Conservation (phyloP, 2,113 vertebrate species). For the Oreotrochilus melanogaster region DNA sequence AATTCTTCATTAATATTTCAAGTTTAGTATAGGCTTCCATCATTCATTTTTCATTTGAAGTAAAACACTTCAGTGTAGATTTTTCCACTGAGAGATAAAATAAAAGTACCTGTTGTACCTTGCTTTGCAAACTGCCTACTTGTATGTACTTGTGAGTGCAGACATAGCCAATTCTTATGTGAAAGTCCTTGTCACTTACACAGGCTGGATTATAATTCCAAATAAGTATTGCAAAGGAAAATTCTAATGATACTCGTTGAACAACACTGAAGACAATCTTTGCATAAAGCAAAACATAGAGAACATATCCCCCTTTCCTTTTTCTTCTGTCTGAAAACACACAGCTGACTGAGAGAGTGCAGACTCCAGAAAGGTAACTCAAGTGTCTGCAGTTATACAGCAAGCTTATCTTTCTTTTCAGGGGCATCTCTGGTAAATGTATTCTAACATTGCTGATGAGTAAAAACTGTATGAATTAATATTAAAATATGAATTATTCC, state of each 20-base stretch:
- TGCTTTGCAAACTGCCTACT: background rate
- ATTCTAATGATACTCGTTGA: background rate
- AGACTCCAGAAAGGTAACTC: background rate
- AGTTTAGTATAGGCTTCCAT: background rate
- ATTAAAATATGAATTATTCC: slow-evolving; percentile 45
- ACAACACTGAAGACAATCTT: background rate
- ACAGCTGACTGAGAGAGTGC: background rate
- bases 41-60: background rate
- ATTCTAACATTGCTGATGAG: background rate
- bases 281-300: background rate
- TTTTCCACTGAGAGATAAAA: background rate
- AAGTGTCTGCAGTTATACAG: background rate
- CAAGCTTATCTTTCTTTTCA: background rate
- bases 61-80: background rate
- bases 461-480: slow-evolving; percentile 23
- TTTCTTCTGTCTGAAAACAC: background rate
- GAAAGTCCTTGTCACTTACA: background rate
- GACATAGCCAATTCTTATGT: background rate
- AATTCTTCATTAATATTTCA: background rate
- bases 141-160: background rate
- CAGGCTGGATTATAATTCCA: background rate
- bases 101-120: background rate
- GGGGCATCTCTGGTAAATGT: background rate
- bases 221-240: background rate
- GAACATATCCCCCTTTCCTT: background rate